Base-by-base conservation (phyloP, 1,140 invertebrate genomes). In the Ooceraea biroi region DNA sequence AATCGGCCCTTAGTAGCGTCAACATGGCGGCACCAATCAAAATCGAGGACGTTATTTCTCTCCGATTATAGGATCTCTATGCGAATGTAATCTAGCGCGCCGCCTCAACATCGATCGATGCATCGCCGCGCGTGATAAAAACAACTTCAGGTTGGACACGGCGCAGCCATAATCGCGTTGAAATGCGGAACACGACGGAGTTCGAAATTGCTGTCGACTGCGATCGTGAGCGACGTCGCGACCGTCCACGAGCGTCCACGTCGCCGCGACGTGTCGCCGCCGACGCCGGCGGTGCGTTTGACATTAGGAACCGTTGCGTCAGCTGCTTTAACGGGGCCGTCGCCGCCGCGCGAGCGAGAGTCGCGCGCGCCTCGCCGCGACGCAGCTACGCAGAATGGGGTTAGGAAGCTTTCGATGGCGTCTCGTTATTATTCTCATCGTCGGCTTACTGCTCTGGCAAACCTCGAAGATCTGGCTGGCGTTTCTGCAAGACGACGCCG, bases 401-500 rank as follows among this genome's bases (percentile, higher is more conserved):
- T 77, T 88, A 46, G 86, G 86, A 72, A 90, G 63, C 76, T 84
- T 91, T 44, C 87, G 85, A 82, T 85, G 86, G 71, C 90, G 86
- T 65, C 66, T 92, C 74, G 27, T 91, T 11, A 25, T 89, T 17
- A 22, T 69, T n/a, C 1, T 89, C 44, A 4, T 90, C 19, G 22
- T 71, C 27, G 22, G 84, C 4, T 27, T 92, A 52, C 17, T 93
- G 25, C 52, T 92, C 19, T 92, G 91, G 90, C 91, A 93, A 60
- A 83, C 84, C 1, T 77, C 84, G 4, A 92, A 89, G 74, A 46
- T 89, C 11, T 92, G 87, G 89, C 83, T 84, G 8, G 30, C 17
- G 11, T 63, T 83, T 22, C 14, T 74, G 11, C 48, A 68, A 25
- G 57, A 78, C 30, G 74, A 77, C 55, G 50, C 83, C 7, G 66